Percentiles rank a stretch among this genome's conserved stretches.
Evolutionary conservation across 2,888 invertebrate species (phyloP).

Genomic region (Eilema sororculum): DNA sequence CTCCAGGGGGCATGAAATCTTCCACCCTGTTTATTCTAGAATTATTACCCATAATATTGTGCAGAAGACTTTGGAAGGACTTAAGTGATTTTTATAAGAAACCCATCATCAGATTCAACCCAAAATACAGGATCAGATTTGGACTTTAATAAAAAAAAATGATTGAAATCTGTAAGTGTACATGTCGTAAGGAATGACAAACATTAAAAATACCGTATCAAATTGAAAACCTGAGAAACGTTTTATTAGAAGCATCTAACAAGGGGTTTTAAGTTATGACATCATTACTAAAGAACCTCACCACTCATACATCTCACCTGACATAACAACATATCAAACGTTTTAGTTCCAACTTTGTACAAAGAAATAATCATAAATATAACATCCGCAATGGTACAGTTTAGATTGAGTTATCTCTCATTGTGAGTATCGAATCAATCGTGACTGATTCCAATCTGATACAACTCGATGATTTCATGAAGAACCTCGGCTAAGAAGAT

Average conservation of each 20-base stretch:
- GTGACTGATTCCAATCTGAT: slow-evolving; percentile 73
- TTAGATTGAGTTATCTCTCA: slow-evolving; percentile 78
- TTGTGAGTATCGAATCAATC: slow-evolving; percentile 59
- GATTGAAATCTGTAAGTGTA: background rate
- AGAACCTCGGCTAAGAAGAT: slow-evolving; percentile 58
- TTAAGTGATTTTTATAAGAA: background rate
- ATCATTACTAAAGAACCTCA: slow-evolving; percentile 26
- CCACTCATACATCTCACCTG: slow-evolving; percentile 29
- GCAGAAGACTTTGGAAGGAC: too few species aligned
- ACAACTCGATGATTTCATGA: slow-evolving; percentile 70
- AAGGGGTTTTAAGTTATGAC: slow-evolving; percentile 19
- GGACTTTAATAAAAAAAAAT: background rate
- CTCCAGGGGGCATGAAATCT: too few species aligned
- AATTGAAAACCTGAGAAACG: background rate
- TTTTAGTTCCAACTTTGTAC: slow-evolving; percentile 34
- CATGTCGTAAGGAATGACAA: background rate
- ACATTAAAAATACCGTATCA: background rate
- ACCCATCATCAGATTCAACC: background rate
- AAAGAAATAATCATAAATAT: slow-evolving; percentile 61
- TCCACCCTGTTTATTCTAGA: too few species aligned
- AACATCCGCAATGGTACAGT: slow-evolving; percentile 66
- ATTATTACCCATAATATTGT: too few species aligned
- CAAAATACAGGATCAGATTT: background rate
- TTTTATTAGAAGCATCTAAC: slow-evolving; percentile 1
- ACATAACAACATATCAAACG: slow-evolving; percentile 44